Evolutionary conservation across 2,888 invertebrate genomes (phyloP).

Genomic region (Drosophila formosana): DNA sequence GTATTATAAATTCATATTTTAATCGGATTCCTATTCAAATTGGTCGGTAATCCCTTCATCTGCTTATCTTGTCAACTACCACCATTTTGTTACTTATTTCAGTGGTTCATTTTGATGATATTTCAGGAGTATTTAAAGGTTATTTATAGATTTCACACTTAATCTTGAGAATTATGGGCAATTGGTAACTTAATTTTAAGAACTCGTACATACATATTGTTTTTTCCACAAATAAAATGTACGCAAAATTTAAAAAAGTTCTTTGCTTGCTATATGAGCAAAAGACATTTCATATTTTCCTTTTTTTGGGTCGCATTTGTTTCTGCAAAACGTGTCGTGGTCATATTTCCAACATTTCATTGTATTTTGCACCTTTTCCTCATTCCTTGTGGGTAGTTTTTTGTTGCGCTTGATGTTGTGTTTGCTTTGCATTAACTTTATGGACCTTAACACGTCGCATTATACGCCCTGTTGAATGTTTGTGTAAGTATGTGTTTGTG

Average conservation of each 20-base stretch:
- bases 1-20: background rate
- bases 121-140: conserved; percentile 1
- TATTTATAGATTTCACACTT: conserved; percentile 9
- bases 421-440: conserved; percentile 75
- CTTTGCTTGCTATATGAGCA: conserved; percentile 6
- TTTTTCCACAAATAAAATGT: background rate
- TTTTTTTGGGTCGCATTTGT: conserved; percentile 28
- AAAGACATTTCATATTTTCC: conserved; percentile 4
- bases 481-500: conserved; percentile 14
- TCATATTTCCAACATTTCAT: conserved; percentile 29
- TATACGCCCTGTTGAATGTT: conserved; percentile 50
- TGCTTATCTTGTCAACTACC: conserved; percentile 4
- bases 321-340: conserved; percentile 29
- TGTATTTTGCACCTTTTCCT: conserved; percentile 23
- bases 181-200: background rate
- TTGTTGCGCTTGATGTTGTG: conserved; percentile 25
- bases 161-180: conserved; percentile 1
- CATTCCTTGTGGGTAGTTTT: conserved; percentile 22
- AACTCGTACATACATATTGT: background rate
- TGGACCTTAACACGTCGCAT: conserved; percentile 64
- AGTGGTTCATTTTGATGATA: background rate
- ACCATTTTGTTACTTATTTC: background rate
- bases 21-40: background rate
- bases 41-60: conserved; percentile 2
- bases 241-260: conserved; percentile 5